Conservation (phyloP, 2,888 invertebrate species). For the Lymantria dispar region DNA sequence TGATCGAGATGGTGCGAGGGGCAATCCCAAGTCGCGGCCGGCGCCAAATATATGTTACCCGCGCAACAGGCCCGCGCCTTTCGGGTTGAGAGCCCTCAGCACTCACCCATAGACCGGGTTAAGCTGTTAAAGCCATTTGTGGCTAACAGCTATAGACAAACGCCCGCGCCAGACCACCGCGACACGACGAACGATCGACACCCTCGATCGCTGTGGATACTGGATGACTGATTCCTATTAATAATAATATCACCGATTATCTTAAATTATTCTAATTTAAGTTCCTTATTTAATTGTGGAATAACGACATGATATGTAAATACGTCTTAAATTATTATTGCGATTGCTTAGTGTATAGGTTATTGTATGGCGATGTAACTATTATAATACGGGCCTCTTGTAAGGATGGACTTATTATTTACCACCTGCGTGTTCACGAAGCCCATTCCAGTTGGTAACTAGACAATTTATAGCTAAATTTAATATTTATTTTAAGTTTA, state of each 20-base stretch:
- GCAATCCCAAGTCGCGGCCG: slow-evolving; percentile 12
- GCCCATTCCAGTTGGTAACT: slow-evolving; percentile 78
- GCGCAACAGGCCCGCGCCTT: slow-evolving; percentile 2
- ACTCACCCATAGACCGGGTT: too few relatives aligned
- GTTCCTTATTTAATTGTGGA: slow-evolving; percentile 71
- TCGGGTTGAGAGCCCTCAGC: too few relatives aligned
- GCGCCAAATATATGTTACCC: slow-evolving; percentile 36
- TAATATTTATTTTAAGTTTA: slow-evolving; percentile 67
- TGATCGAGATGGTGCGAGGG: slow-evolving; percentile 32
- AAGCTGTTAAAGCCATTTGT: too few relatives aligned
- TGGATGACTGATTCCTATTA: slow-evolving; percentile 80
- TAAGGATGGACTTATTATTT: slow-evolving; percentile 75
- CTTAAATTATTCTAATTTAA: slow-evolving; percentile 78
- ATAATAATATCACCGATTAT: slow-evolving; percentile 72
- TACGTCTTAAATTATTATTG: slow-evolving; percentile 78
- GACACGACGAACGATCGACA: slow-evolving; percentile 54
- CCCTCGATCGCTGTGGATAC: slow-evolving; percentile 62
- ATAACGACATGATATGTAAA: slow-evolving; percentile 73
- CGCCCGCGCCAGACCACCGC: slow-evolving; percentile 14
- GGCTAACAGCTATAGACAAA: too few relatives aligned
- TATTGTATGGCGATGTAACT: slow-evolving; percentile 58
- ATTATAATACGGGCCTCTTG: slow-evolving; percentile 56
- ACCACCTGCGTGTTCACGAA: slow-evolving; percentile 82
- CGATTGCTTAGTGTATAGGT: slow-evolving; percentile 73
- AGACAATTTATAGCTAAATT: slow-evolving; percentile 80